Base-by-base conservation (phyloP, 2,888 invertebrate species). In the Malacosoma neustria region DNA sequence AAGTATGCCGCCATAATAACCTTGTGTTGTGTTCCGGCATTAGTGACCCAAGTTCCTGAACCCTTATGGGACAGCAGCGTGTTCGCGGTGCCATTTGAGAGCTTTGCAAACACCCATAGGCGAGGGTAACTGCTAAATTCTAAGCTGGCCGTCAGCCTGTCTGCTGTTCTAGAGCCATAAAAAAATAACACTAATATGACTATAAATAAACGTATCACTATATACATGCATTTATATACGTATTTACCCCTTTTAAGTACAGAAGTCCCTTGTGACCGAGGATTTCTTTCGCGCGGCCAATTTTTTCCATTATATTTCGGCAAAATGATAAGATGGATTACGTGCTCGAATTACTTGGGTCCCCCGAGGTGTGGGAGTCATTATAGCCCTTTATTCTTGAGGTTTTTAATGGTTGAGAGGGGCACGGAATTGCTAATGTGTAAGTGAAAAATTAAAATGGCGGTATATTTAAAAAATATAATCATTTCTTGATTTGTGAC, bases 301-400 rank as follows among this genome's bases (percentile, higher is more conserved):
- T 74, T 69, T 68, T 75, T 80, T 75, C 79, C 81, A 81, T 82
- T 82, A 77, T 71, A 61, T 68, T 68, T 59, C 66, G 54, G 48
- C 46, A 61, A 73, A 74, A 69, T 59, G 65, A 71, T 82, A 85
- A 82, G 84, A 85, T 81, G 84, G 84, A 85, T 85, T 85, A 81
- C 69, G 64, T 68, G 61, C 65, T 76, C 62, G 62, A 72, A 70
- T 77, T 75, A 71, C 73, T 49, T 49, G 46, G 46, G 64, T 61
- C 74, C 82, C 82, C 76, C 43, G 30, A 46, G 76, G 81, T 56
- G 35, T 33, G n/a, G 11, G 30, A 6, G 29, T 34, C 34, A 13
- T 32, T 32, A 11, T 22, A 22, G 9, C 39, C 39, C 35, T 30
- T 15, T 11, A 14, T 32, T 11, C 30, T 33, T 34, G 9, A 29